Base-by-base conservation (phyloP, 2,888 invertebrate genomes). In the Sipunculus nudus region DNA sequence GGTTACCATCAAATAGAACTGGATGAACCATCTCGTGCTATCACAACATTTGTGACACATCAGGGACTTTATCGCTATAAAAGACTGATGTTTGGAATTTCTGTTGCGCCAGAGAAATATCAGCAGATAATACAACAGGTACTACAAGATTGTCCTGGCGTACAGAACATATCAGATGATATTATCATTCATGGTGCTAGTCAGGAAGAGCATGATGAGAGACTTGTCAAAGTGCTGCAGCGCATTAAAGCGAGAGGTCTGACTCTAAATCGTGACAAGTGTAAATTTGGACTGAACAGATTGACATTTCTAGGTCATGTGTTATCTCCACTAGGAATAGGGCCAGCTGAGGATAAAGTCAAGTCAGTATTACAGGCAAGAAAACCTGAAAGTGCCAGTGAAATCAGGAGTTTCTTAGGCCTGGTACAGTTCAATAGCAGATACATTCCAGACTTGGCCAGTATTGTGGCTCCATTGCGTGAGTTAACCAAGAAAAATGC, bases 381-480 rank as follows among this genome's bases (percentile, higher is more conserved):
- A 38, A 53, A 47, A 0, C 74, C 74, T 2, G 65, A 59, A 25
- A 68, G 72, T 47, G n/a, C n/a, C n/a, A n/a, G 46, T 16, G 63
- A 76, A 29, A 50, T 76, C 21, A 56, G 65, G 6, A 68, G 72
- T 2, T 74, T 73, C 53, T 29, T 76, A 2, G 73, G 76, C 1
- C 52, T 72, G 31, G 53, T 75, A 5, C 41, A 40, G 40, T 53
- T 53, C 40, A 21, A 41, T 40, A 41, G 40, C 25, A 38, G 38
- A 19, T 53, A 28, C 25, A 53, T 53, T 2, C 40, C n/a, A 3
- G 6, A 53, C 21, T 53, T 53, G 23, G 53, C 39, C 3, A 40
- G 40, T 2, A 40, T 53, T 41, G 8, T 28, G 2, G n/a, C 8
- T 16, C 53, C 53, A 28, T 28, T 53, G 13, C 28, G 53, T 39